phyloP scores from a whole-genome alignment of 2,797 vertebrate genomes.

The Clarias laeviceps region DNA sequence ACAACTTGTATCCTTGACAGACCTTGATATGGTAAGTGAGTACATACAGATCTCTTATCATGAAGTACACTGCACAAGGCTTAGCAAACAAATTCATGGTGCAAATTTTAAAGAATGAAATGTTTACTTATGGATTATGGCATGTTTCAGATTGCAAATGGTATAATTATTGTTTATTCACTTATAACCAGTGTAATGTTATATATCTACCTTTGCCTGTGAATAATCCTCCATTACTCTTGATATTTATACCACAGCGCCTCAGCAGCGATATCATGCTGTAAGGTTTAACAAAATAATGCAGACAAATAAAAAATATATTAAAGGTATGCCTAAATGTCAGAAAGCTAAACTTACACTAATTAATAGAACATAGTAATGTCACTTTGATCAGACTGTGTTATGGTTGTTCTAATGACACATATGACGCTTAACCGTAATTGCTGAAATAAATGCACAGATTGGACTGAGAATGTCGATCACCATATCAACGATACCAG shows the following conservation, averaged over 20 bases:
- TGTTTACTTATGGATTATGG: background rate
- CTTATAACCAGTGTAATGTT: background rate
- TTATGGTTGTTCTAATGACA: background rate
- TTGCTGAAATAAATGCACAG: background rate
- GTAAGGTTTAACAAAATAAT: background rate
- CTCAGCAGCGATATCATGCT: conserved; percentile 22
- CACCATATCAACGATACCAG: background rate
- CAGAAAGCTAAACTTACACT: background rate
- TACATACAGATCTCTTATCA: background rate
- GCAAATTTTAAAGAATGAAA: background rate
- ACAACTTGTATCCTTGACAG: background rate
- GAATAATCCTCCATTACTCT: conserved; percentile 10
- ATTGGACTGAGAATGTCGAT: background rate
- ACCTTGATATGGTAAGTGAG: background rate
- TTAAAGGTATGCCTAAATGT: background rate
- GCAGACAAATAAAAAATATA: background rate
- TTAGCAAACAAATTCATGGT: background rate
- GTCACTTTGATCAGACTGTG: background rate
- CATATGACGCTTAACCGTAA: conserved; percentile 4
- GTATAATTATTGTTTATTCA: background rate
- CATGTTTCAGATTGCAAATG: background rate
- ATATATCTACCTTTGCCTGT: conserved; percentile 20
- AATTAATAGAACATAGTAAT: background rate
- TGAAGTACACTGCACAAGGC: background rate
- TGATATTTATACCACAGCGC: background rate